These are phyloP conservation scores for Lates calcarifer DNA, from an alignment of 2,113 vertebrate genomes.

Conservation along the genomic window DNA sequence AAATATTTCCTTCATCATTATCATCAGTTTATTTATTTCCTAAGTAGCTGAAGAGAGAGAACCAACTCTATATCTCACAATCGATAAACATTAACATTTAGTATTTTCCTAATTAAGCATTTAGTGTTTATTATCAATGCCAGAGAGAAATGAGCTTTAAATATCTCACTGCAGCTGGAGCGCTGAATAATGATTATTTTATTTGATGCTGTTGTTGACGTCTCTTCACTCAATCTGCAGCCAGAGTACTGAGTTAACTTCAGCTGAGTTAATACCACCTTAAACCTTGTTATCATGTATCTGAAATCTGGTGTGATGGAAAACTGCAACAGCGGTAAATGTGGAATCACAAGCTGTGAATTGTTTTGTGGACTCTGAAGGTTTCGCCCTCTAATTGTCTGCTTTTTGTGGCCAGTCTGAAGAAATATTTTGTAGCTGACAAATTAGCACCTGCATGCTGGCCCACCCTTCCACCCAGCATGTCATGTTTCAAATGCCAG, in stretches of 20 bases:
- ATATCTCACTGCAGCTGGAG: background rate
- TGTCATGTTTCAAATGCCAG: no score
- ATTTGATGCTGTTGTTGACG: slow-evolving; percentile 10
- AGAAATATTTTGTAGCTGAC: no score
- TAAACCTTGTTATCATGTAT: no score
- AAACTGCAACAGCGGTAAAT: no score
- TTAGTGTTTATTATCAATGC: slow-evolving; percentile 32
- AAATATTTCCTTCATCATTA: slow-evolving; percentile 1
- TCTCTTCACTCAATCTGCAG: background rate
- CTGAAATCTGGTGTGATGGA: no score
- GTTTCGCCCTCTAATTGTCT: no score
- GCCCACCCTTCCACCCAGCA: no score
- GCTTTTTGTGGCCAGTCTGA: no score
- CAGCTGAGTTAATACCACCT: no score
- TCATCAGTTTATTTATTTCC: slow-evolving; percentile 3
- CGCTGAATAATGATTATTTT: slow-evolving; percentile 11
- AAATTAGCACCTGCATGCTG: no score
- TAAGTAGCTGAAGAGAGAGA: background rate
- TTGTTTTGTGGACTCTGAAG: no score
- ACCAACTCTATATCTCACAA: background rate
- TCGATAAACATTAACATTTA: slow-evolving; percentile 36
- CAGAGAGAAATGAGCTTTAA: slow-evolving; percentile 9
- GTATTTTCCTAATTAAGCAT: slow-evolving; percentile 29
- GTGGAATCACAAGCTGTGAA: background rate
- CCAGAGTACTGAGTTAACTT: no score